Evolutionary conservation across 2,797 vertebrate genomes (phyloP), one percentile per base, ranked within the genome.

Genomic region (Scarus forsteni): DNA sequence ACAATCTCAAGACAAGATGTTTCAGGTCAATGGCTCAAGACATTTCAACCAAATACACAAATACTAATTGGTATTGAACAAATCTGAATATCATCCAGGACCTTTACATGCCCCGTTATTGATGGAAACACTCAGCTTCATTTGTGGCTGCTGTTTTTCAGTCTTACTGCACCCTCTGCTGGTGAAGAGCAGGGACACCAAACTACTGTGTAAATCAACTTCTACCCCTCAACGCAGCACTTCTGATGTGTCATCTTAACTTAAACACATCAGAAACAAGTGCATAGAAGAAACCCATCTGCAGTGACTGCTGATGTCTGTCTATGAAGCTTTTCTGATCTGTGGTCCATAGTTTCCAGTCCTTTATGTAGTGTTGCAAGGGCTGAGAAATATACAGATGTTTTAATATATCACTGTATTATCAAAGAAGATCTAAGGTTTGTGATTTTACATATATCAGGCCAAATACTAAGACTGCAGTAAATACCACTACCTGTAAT

Each of bases 111-210:
- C 10, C 49, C 18, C 48, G 6, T 12, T 12, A 53, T 14, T 35
- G 15, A 15, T 9, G 42, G 35, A 73, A 59, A 72, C 51, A 14
- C 62, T 54, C 7, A 7, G 70, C 42, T 48, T 36, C 43, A 14
- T 36, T 70, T 18, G 14, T 15, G 44, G 8, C 18, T 63, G 42
- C 56, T 62, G 36, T 86, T 85, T 69, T 38, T 50, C 73, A 74
- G 90, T 90, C 88, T 82, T 88, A 72, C 67, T 81, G 55, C 92
- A 12, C 93, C 93, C 91, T 93, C 94, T 94, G 86, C 85, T 87
- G 94, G 83, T 44, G 11, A 39, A 63, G 70, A 36, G 1, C 8
- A 8, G 15, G 38, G 42, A 78, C 40, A 39, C n/a, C 69, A 72
- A 11, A 13, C n/a, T 14, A 50, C 51, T 44, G 6, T 13, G 10